phyloP scores from a whole-genome alignment of 2,113 vertebrate species.

The Noturus placidus region DNA sequence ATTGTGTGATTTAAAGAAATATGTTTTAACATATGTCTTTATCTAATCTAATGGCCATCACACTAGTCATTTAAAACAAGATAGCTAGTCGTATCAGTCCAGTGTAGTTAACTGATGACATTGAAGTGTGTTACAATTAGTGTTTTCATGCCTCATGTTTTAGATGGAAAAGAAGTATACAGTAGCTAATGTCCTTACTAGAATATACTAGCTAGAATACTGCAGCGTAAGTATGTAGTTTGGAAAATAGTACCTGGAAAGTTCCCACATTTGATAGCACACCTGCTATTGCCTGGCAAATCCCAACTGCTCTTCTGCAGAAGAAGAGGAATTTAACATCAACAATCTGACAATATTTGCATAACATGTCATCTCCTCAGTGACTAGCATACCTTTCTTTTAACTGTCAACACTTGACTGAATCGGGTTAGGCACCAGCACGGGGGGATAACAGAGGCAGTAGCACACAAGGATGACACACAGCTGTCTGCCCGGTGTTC shows the following conservation, averaged over 20 bases:
- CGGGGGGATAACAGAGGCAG: constrained; percentile 58
- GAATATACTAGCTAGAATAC: not conserved
- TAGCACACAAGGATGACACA: constrained; percentile 67
- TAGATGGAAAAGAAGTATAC: not conserved
- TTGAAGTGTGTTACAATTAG: not conserved
- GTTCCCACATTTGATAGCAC: not conserved
- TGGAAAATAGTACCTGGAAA: not conserved
- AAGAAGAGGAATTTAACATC: constrained; percentile 34
- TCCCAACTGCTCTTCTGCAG: constrained; percentile 15
- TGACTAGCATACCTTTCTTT: constrained; percentile 52
- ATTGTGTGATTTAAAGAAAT: not conserved
- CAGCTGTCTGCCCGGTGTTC: constrained; percentile 58
- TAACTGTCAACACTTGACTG: constrained; percentile 75
- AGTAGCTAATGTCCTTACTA: not conserved
- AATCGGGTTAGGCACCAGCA: constrained; percentile 75
- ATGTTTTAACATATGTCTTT: not conserved
- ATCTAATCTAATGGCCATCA: not conserved
- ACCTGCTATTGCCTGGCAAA: constrained; percentile 33
- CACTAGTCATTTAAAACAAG: not conserved
- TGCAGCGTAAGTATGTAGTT: constrained; percentile 5
- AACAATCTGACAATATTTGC: constrained; percentile 60
- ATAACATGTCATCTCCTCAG: constrained; percentile 61
- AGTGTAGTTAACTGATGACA: not conserved
- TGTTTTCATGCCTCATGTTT: not conserved
- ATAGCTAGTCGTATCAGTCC: not conserved